These are phyloP conservation scores for Prinia subflava DNA, from an alignment of 2,113 vertebrate genomes.

Conservation along the genomic window DNA sequence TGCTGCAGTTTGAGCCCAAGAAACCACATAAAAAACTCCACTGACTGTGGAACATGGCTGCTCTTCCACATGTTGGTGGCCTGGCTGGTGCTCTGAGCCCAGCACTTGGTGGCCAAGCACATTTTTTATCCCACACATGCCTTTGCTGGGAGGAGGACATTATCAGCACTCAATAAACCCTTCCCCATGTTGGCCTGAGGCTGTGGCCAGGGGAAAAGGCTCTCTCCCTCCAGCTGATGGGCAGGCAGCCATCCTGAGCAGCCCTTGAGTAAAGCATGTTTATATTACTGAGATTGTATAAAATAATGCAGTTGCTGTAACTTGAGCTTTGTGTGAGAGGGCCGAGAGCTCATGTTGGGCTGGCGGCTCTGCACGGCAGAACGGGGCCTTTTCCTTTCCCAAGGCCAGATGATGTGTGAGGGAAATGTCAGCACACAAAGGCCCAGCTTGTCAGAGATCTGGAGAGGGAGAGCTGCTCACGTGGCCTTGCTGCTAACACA, in stretches of 20 bases:
- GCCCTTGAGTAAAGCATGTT: neutral
- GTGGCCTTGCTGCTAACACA: neutral
- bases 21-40: neutral
- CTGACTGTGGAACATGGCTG: neutral
- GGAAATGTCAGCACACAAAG: conserved; percentile 32
- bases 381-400: neutral
- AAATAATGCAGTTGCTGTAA: conserved; percentile 8
- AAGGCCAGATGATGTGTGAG: conserved; percentile 31
- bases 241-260: neutral
- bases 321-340: neutral
- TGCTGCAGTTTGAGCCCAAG: neutral
- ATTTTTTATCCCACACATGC: accelerated
- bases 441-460: neutral
- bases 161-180: neutral
- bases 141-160: neutral
- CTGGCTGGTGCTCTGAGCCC: neutral
- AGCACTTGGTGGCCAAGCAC: neutral
- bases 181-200: neutral
- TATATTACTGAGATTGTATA: neutral
- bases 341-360: neutral
- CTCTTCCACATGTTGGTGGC: accelerated
- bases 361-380: neutral
- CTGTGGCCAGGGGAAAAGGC: neutral
- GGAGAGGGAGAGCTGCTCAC: neutral
- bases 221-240: neutral